phyloP scores from a whole-genome alignment of 2,797 vertebrate genomes.

The Molossus alvarezi region DNA sequence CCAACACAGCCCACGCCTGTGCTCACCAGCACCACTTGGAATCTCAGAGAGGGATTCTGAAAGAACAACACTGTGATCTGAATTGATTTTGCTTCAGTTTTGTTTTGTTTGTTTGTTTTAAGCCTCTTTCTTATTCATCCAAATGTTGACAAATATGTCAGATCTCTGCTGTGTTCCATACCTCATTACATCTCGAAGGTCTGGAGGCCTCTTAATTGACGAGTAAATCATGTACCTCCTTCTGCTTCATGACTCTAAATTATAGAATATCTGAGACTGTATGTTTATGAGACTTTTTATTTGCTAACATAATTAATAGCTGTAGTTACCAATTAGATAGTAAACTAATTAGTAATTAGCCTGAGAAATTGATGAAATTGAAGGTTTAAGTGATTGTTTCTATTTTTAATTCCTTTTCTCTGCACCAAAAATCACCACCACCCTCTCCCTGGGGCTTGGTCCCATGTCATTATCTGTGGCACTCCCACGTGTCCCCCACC shows the following conservation, averaged over 20 bases:
- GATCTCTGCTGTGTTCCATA: constrained; percentile 9
- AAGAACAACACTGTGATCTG: neutral
- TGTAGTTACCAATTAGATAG: constrained; percentile 71
- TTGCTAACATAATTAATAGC: constrained; percentile 76
- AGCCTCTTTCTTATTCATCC: constrained; percentile 50
- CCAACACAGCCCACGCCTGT: neutral
- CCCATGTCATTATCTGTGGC: neutral
- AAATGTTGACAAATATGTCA: constrained; percentile 63
- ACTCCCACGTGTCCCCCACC: neutral
- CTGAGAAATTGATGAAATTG: constrained; percentile 50
- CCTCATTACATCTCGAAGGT: neutral
- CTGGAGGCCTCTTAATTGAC: neutral
- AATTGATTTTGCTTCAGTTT: neutral
- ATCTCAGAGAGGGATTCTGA: neutral
- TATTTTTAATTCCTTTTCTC: constrained; percentile 66
- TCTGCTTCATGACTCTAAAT: constrained; percentile 79
- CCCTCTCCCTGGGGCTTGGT: neutral
- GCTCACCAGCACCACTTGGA: neutral
- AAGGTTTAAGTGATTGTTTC: constrained; percentile 69
- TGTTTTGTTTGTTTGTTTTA: neutral
- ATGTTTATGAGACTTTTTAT: constrained; percentile 77
- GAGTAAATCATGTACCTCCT: constrained; percentile 36
- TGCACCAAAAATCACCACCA: constrained; percentile 29
- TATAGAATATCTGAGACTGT: constrained; percentile 67
- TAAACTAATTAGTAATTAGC: constrained; percentile 79